Evolutionary conservation across 2,888 invertebrate genomes (phyloP).

Genomic region (Synanthedon myopaeformis): DNA sequence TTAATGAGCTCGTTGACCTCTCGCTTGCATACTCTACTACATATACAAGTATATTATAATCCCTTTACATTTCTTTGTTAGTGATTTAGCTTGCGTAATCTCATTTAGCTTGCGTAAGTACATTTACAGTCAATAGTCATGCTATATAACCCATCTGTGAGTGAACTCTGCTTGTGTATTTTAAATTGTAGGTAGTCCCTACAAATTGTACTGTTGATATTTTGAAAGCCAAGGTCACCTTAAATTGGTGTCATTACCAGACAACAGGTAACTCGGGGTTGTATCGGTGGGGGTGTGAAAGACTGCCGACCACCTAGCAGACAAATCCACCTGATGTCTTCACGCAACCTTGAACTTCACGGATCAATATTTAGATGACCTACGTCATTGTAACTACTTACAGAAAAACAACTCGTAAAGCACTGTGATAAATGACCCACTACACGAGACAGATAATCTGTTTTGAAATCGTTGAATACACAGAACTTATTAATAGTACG

Average conservation of each 20-base stretch:
- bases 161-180: no score
- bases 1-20: no score
- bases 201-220: background rate
- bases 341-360: slow-evolving; percentile 50
- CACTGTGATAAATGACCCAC: slow-evolving; percentile 34
- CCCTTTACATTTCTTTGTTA: no score
- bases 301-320: background rate
- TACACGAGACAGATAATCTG: slow-evolving; percentile 14
- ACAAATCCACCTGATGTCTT: slow-evolving; percentile 17
- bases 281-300: background rate
- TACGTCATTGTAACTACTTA: no score
- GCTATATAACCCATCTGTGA: no score
- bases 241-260: background rate
- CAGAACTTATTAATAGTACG: background rate
- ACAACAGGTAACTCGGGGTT: background rate
- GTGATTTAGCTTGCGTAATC: no score
- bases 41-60: no score
- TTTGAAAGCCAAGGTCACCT: background rate
- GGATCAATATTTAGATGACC: slow-evolving; percentile 47
- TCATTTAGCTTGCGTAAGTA: no score
- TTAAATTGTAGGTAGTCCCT: background rate
- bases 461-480: slow-evolving; percentile 14
- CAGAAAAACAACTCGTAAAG: slow-evolving; percentile 21
- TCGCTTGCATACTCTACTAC: no score
- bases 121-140: no score